These are phyloP conservation scores for Myotis planiceps DNA, from an alignment of 2,797 vertebrate species.

Conservation along the genomic window DNA sequence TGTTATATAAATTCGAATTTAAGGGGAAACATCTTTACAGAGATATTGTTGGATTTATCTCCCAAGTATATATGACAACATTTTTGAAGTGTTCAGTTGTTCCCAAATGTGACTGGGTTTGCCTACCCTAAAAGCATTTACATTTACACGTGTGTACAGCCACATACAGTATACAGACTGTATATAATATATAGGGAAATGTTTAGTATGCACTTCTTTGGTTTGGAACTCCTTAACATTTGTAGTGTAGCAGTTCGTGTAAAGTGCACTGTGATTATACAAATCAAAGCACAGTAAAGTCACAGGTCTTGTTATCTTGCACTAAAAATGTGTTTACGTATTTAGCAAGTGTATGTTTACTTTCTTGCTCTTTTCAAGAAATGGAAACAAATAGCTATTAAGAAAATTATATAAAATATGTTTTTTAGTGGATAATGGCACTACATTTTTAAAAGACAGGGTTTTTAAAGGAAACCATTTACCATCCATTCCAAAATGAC, in stretches of 20 bases:
- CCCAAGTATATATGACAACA: neutral
- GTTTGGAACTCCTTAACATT: slow-evolving; percentile 92
- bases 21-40: neutral
- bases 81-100: slow-evolving; percentile 41
- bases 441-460: slow-evolving; percentile 90
- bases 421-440: slow-evolving; percentile 89
- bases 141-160: slow-evolving; percentile 79
- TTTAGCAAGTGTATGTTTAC: slow-evolving; percentile 90
- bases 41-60: neutral
- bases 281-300: slow-evolving; percentile 95
- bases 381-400: slow-evolving; percentile 78
- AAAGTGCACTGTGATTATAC: slow-evolving; percentile 97
- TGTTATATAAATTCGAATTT: neutral
- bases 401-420: slow-evolving; percentile 86
- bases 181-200: slow-evolving; percentile 91
- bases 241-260: slow-evolving; percentile 96
- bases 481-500: slow-evolving; percentile 87
- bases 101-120: slow-evolving; percentile 69
- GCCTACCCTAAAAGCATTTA: slow-evolving; percentile 68
- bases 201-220: slow-evolving; percentile 94
- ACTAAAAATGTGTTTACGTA: slow-evolving; percentile 94
- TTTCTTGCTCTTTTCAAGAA: slow-evolving; percentile 86
- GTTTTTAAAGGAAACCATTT: slow-evolving; percentile 89
- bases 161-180: slow-evolving; percentile 83
- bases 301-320: slow-evolving; percentile 98